Evolutionary conservation across 2,797 vertebrate species (phyloP), one percentile per base, ranked within the genome.

Genomic region (Enteromius paludinosus): DNA sequence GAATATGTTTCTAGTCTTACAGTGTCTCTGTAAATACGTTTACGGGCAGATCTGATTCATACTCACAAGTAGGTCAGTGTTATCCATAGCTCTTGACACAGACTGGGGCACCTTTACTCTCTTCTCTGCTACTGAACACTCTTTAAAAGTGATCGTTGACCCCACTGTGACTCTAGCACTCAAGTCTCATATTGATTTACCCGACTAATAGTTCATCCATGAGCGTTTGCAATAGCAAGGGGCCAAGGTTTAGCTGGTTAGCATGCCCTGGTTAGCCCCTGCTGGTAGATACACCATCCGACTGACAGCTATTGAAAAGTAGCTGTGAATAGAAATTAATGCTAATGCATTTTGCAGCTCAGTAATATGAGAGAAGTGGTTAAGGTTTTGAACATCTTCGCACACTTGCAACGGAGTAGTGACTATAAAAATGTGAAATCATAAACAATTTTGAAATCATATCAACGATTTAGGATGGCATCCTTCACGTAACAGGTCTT

Each of bases 141-240:
- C 56, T 12, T 35, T 28, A 20, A 38, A 62, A 72, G n/a, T 65
- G 70, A 62, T 73, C n/a, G 45, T 82, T 82, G 70, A 82, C 70
- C 70, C 74, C 70, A 25, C 41, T 43, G 23, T 47, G 66, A 52
- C 78, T 65, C 66, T 59, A 33, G n/a, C n/a, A 8, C 20, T 64
- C 66, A 38, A 73, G 59, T 81, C 59, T 65, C 45, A 66, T 9
- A 15, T 82, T 52, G 4, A 5, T 17, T 43, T 54, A 28, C 43
- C 17, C 54, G 61, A 66, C 52, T 73, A 23, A 64, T 38, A 47
- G 61, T 25, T 52, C 0, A 64, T 17, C 59, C 23, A 56, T 41
- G 3, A 12, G 4, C 17, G 18, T 61, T 45, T 43, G 28, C 28
- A 14, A 10, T n/a, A 33, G 43, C 12, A 78, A 47, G 43, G 20